Base-by-base conservation (phyloP, 2,113 vertebrate species). In the Takifugu flavidus region DNA sequence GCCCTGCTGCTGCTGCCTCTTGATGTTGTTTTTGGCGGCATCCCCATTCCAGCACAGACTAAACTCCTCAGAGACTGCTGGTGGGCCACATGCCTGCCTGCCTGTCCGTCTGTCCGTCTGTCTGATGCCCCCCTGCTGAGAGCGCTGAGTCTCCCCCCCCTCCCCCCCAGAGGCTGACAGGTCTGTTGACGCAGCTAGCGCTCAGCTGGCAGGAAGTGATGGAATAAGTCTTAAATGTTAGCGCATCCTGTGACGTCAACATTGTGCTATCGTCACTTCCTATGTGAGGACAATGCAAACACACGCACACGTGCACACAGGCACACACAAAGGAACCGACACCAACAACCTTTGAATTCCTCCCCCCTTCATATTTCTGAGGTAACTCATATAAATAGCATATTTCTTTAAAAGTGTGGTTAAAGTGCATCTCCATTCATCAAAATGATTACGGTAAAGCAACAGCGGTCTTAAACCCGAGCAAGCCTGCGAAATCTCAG, bases 21-120 rank as follows among this genome's bases (percentile, higher is more conserved):
- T 75, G 60, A 58, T 88, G 82, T 82, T 88, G 78, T 77, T 83
- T 60, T 83, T 85, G 83, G 83, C 74, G 74, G 55, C 60, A 13
- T 69, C 62, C 64, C 73, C 74, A 70, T 61, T 79, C 56, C 77
- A 68, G 74, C 46, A 28, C 65, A 79, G 78, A 84, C 79, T 56
- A 47, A 14, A 64, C 65, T 71, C 59, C 76, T 62, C 62, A 55
- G 81, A 10, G 75, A 77, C 86, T 87, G 80, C 82, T 84, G 83
- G 80, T 74, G 72, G 73, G 62, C 70, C 57, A 65, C 26, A 52
- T 47, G 55, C 25, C 67, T 63, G 55, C 25, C 67, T 63, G 59
- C 61, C 70, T 59, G 66, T 75, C 39, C 25, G 13, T 29, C n/a
- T n/a, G n/a, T 7, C 51, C 15, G 51, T 29, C 51, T 64, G 44